Conservation (phyloP, 2,888 invertebrate species). For the Pogonocherus hispidulus region DNA sequence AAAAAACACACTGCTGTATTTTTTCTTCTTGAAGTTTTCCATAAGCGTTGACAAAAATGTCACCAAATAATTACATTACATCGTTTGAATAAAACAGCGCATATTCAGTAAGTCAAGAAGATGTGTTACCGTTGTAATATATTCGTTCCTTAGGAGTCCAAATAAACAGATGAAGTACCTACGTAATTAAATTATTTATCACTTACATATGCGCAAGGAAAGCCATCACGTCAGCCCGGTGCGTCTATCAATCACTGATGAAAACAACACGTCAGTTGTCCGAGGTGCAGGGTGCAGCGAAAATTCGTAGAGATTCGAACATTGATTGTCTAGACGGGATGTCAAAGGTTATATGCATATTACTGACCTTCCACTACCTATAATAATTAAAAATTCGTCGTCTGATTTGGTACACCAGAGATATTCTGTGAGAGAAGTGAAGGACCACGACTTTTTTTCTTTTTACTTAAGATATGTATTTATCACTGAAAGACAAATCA, state of each 20-base stretch:
- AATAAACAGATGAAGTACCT: constrained; percentile 6
- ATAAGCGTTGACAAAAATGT: too few relatives aligned
- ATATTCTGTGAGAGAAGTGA: background rate
- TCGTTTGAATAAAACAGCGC: too few relatives aligned
- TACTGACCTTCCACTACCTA: constrained; percentile 52
- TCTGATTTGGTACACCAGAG: constrained; percentile 19
- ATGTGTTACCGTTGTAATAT: too few relatives aligned
- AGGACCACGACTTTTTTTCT: background rate
- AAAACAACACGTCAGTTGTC: background rate
- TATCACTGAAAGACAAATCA: too few relatives aligned
- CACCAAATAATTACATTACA: too few relatives aligned
- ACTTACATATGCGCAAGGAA: constrained; percentile 3
- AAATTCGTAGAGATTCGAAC: constrained; percentile 36
- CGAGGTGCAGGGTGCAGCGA: constrained; percentile 1
- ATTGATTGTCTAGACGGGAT: constrained; percentile 56
- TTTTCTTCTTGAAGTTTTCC: too few relatives aligned
- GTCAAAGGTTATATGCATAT: constrained; percentile 53
- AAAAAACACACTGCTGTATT: too few relatives aligned
- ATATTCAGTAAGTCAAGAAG: too few relatives aligned
- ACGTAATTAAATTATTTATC: constrained; percentile 7
- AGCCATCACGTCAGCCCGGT: background rate
- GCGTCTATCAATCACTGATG: background rate
- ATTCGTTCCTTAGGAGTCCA: too few relatives aligned
- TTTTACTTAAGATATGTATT: too few relatives aligned
- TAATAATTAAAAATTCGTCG: constrained; percentile 35